These are phyloP conservation scores for Pelodiscus sinensis DNA, from an alignment of 2,113 vertebrate genomes.

Conservation along the genomic window DNA sequence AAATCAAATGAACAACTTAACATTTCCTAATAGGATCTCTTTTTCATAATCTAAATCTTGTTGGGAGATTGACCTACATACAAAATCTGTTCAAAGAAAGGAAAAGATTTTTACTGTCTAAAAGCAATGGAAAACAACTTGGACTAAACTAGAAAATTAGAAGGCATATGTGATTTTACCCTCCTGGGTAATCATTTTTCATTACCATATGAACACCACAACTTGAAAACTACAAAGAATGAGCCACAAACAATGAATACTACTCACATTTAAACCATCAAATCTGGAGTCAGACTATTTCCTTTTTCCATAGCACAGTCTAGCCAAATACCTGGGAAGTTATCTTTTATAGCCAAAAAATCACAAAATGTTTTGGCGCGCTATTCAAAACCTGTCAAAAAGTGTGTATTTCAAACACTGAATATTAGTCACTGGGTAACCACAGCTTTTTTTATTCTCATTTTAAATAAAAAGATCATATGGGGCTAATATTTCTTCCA, in stretches of 20 bases:
- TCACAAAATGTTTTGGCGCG: slow-evolving; percentile 13
- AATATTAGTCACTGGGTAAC: neutral
- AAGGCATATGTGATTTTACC: neutral
- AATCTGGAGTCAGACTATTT: neutral
- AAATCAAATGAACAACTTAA: accelerated
- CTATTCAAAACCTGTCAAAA: slow-evolving; percentile 7
- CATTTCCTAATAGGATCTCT: neutral
- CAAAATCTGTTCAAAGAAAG: neutral
- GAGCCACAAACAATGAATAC: neutral
- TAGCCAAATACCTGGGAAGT: slow-evolving; percentile 34
- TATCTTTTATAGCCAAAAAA: slow-evolving; percentile 40
- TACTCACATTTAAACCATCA: neutral
- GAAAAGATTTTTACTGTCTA: neutral
- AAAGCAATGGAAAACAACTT: neutral
- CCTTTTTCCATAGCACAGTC: slow-evolving; percentile 10
- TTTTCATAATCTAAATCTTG: neutral
- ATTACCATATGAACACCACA: neutral
- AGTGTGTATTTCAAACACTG: slow-evolving; percentile 15
- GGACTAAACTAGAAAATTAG: neutral
- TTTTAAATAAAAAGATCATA: slow-evolving; percentile 15
- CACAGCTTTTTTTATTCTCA: neutral
- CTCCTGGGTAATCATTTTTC: neutral
- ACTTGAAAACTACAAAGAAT: slow-evolving; percentile 1
- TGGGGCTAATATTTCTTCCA: neutral
- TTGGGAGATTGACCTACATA: neutral